Percentiles rank a stretch among this genome's conserved stretches.
Evolutionary conservation across 2,888 invertebrate genomes (phyloP).

Genomic region (Epirrhoe tristata): DNA sequence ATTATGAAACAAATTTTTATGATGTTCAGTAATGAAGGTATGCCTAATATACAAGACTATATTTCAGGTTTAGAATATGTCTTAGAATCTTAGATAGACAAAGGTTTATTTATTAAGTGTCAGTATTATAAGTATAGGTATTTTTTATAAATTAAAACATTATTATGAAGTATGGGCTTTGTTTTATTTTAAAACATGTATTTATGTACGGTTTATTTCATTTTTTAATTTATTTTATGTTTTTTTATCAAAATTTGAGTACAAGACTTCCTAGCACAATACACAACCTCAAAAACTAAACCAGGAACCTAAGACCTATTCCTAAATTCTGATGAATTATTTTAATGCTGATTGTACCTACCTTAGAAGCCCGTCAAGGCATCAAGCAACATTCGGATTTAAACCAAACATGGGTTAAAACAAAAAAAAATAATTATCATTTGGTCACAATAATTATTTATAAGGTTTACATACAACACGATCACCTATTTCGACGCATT

Average conservation of each 20-base stretch:
- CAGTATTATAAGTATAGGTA: background rate
- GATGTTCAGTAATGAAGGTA: conserved; percentile 61
- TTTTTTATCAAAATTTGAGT: too few relatives aligned
- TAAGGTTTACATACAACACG: conserved; percentile 59
- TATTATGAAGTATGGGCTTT: too few relatives aligned
- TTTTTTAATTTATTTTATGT: too few relatives aligned
- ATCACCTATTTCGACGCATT: conserved; percentile 59
- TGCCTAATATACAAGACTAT: conserved; percentile 34
- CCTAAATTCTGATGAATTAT: background rate
- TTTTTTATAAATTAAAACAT: too few relatives aligned
- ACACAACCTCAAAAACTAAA: too few relatives aligned
- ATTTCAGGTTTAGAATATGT: conserved; percentile 51
- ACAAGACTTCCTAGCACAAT: too few relatives aligned
- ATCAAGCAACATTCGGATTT: background rate
- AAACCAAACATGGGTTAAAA: conserved; percentile 3
- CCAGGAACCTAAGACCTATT: background rate
- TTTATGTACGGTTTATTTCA: too few relatives aligned
- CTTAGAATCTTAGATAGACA: conserved; percentile 31
- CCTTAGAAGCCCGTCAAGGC: background rate
- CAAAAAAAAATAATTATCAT: background rate
- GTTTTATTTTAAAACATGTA: too few relatives aligned
- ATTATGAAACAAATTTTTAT: conserved; percentile 69
- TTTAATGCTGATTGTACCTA: background rate
- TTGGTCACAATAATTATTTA: conserved; percentile 21
- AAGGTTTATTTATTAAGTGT: background rate